Evolutionary conservation across 2,797 vertebrate genomes (phyloP).

Genomic region (Rhynchonycteris naso): DNA sequence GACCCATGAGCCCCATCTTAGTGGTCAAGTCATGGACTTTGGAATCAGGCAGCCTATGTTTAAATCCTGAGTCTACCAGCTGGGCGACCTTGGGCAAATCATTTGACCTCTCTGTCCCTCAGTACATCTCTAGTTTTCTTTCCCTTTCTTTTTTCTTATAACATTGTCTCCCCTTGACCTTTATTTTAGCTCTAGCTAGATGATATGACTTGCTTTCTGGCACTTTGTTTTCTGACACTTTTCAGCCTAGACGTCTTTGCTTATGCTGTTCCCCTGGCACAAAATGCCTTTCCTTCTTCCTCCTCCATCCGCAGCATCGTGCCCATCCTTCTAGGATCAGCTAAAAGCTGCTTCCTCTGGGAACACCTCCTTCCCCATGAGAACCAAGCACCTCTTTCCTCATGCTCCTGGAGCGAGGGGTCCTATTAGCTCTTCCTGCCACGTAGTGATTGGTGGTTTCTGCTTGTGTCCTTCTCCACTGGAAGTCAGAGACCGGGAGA

Average conservation of each 20-base stretch:
- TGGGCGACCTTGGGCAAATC: background rate
- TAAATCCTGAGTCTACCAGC: background rate
- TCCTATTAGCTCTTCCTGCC: background rate
- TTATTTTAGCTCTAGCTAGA: background rate
- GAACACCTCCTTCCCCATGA: background rate
- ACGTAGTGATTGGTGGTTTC: background rate
- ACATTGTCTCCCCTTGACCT: background rate
- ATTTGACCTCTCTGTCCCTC: slow-evolving; percentile 4
- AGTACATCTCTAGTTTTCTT: background rate
- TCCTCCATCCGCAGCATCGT: background rate
- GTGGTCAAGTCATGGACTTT: background rate
- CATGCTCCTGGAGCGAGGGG: background rate
- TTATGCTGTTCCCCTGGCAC: too few species aligned
- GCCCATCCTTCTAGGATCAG: background rate
- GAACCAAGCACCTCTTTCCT: rapidly evolving
- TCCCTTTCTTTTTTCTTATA: background rate
- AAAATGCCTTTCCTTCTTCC: background rate
- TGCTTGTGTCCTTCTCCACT: background rate
- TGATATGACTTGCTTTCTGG: background rate
- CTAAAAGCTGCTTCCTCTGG: background rate
- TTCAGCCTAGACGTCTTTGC: background rate
- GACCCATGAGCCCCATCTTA: background rate
- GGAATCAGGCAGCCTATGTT: background rate
- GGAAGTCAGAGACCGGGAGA: background rate
- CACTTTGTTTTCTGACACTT: background rate